Base-by-base conservation (phyloP, 1,140 invertebrate genomes). In the Drosophila tristis region DNA sequence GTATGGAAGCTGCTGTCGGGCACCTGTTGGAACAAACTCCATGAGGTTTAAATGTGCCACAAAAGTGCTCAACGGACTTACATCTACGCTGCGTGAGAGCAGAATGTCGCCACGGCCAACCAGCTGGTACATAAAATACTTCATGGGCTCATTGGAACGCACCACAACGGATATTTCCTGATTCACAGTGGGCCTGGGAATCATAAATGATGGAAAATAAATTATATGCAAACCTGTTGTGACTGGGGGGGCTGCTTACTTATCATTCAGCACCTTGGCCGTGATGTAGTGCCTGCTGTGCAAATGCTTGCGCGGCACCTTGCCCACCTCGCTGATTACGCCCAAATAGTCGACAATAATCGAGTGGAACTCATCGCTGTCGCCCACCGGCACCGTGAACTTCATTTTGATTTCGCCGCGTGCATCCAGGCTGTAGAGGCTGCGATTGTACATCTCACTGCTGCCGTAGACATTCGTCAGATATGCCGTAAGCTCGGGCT, bases 51-150 rank as follows among this genome's bases (percentile, higher is more conserved):
- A 7, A 5, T n/a, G 13, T 7, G 0, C 7, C n/a, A 15, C 29
- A 23, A 20, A 11, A 11, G n/a, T 6, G 2, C 20, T 20, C 20
- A 20, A 20, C 2, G 1, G 23, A 78, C 82, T 90, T 65, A 95
- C 93, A 90, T 95, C 93, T 2, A 97, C 92, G 13, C 95, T 95
- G 61, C 95, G 94, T 1, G 95, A 95, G 11, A 95, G 90, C 2
- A 98, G 92, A 25, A 99, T 95, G 90, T 98, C 96, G 2, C 98
- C 98, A 35, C 97, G 94, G 13, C 97, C 97, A 60, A 99, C 93
- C 43, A 99, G 94, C 86, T 98, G 94, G 86, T 97, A 97, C 78
- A 94, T 95, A 16, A 97, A 93, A 71, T 96, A 95, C 64, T 95
- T 95, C 91, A 99, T 93, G 2, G 95, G 95, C 79, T 95, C 94